Percentiles rank a stretch among this genome's conserved stretches.
Conservation (phyloP, 2,888 invertebrate genomes). For the Pelosia muscerda region DNA sequence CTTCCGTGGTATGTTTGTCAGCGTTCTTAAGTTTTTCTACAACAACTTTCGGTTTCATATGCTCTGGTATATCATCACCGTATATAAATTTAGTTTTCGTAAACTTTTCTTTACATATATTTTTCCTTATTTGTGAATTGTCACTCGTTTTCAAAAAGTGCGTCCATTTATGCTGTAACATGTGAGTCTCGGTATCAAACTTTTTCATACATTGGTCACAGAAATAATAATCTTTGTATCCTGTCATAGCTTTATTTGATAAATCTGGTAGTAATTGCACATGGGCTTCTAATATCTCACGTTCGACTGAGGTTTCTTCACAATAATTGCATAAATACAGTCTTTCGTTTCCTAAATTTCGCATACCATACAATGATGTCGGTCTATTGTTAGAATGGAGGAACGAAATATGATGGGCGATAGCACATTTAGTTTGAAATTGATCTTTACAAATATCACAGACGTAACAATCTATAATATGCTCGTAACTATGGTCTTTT, state of each 20-base stretch:
- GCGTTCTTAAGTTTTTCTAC: conserved; percentile 59
- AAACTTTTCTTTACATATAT: conserved; percentile 15
- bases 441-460: conserved; percentile 79
- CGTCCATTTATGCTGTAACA: conserved; percentile 79
- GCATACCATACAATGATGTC: conserved; percentile 59
- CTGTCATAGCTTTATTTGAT: conserved; percentile 67
- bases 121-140: conserved; percentile 56
- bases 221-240: conserved; percentile 73
- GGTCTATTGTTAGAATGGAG: conserved; percentile 67
- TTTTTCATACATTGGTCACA: conserved; percentile 75
- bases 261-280: conserved; percentile 67
- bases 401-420: conserved; percentile 72
- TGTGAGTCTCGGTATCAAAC: conserved; percentile 70
- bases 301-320: conserved; percentile 66
- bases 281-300: conserved; percentile 65
- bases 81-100: conserved; percentile 58
- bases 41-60: conserved; percentile 63
- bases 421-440: conserved; percentile 66
- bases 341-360: conserved; percentile 61
- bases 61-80: conserved; percentile 63
- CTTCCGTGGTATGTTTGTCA: conserved; percentile 30
- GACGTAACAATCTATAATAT: conserved; percentile 58
- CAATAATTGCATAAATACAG: conserved; percentile 76
- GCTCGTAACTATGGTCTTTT: conserved; percentile 77
- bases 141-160: conserved; percentile 70